Percentiles rank a stretch among this genome's conserved stretches.
phyloP scores from a whole-genome alignment of 2,888 invertebrate genomes.

The Lobophora halterata region DNA sequence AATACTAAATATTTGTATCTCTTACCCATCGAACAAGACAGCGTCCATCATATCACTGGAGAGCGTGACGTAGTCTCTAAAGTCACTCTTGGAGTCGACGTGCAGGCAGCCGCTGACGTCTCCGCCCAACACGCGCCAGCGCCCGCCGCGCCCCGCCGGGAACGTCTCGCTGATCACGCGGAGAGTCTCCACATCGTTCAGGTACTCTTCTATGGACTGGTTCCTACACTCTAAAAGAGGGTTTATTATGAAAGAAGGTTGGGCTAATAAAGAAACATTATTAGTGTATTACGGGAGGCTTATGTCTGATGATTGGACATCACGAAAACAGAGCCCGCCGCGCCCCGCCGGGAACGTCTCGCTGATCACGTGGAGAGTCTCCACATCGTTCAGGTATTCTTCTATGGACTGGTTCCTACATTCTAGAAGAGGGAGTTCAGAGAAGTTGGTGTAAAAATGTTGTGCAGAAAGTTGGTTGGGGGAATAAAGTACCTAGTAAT shows the following conservation, averaged over 20 bases:
- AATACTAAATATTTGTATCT: no score
- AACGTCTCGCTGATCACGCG: slow-evolving; percentile 84
- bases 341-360: slow-evolving; percentile 81
- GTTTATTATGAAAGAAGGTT: no score
- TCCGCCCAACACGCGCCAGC: slow-evolving; percentile 83
- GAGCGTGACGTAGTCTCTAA: slow-evolving; percentile 76
- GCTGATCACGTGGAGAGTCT: slow-evolving; percentile 83
- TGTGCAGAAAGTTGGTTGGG: no score
- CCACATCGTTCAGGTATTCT: slow-evolving; percentile 82
- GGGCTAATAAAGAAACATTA: no score
- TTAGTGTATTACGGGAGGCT: no score
- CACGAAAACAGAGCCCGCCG: slow-evolving; percentile 75
- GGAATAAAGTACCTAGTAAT: no score
- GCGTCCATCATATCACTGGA: slow-evolving; percentile 83
- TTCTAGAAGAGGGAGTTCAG: slow-evolving; percentile 54
- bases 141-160: slow-evolving; percentile 66
- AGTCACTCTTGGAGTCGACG: slow-evolving; percentile 76
- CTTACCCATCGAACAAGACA: slow-evolving; percentile 87
- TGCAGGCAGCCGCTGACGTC: slow-evolving; percentile 79
- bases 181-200: slow-evolving; percentile 82
- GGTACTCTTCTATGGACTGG: slow-evolving; percentile 79
- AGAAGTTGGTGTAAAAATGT: slow-evolving; percentile 1
- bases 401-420: slow-evolving; percentile 74
- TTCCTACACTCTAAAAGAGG: slow-evolving; percentile 71
- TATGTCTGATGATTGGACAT: no score